A percentile compares a stretch with the other conserved stretches of the same genome.
Conservation (phyloP, 2,888 invertebrate species). For the Dryocosmus kuriphilus region DNA sequence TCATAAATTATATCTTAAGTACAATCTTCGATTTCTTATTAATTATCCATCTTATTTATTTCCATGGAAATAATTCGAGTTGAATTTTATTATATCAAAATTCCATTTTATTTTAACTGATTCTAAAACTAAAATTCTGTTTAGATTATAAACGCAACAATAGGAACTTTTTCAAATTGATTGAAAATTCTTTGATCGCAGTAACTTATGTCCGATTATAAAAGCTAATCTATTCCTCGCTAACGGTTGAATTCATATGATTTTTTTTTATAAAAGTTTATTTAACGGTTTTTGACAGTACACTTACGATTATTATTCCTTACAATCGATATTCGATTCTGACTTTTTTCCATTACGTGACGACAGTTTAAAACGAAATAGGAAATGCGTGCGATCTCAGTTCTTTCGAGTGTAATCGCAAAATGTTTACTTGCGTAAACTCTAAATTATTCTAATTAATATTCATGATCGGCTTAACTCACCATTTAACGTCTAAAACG, state of each 20-base stretch:
- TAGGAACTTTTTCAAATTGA: too few relatives aligned
- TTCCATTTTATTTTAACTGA: too few relatives aligned
- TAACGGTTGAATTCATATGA: not conserved
- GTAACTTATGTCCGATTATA: not conserved
- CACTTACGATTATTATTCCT: constrained; percentile 32
- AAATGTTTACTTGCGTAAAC: not conserved
- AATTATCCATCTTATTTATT: not conserved
- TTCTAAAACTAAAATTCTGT: not conserved
- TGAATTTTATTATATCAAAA: too few relatives aligned
- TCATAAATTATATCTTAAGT: constrained; percentile 29
- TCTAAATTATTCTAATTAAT: constrained; percentile 28
- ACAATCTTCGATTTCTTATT: constrained; percentile 13
- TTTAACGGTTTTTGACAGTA: constrained; percentile 38
- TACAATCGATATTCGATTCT: constrained; percentile 27
- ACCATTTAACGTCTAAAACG: constrained; percentile 21
- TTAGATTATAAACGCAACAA: not conserved
- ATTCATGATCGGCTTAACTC: constrained; percentile 14
- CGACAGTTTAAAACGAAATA: constrained; percentile 15
- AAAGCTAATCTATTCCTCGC: too few relatives aligned
- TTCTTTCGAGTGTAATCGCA: constrained; percentile 29
- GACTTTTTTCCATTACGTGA: constrained; percentile 11
- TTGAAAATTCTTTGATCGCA: not conserved
- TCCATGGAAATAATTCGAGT: not conserved
- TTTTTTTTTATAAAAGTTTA: constrained; percentile 36
- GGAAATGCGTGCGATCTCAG: constrained; percentile 25